These are phyloP conservation scores for Chloebia gouldiae DNA, from an alignment of 2,113 vertebrate species.

Conservation along the genomic window DNA sequence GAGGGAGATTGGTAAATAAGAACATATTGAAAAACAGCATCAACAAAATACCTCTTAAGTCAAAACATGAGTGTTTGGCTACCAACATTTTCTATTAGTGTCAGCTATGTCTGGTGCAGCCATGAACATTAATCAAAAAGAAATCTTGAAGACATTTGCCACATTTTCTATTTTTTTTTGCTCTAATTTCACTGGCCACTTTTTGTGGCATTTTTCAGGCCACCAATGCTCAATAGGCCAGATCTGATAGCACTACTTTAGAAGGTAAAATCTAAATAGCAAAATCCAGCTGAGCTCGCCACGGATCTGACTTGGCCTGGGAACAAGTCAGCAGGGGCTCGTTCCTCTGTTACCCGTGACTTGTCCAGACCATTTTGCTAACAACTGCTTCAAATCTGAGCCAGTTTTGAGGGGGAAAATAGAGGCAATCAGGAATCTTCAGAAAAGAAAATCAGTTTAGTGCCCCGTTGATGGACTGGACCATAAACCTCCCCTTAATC, in stretches of 20 bases:
- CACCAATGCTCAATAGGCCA: neutral
- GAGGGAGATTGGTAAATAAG: neutral
- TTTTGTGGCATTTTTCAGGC: neutral
- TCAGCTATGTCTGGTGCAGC: neutral
- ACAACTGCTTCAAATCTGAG: neutral
- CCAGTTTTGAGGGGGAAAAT: neutral
- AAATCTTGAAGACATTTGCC: neutral
- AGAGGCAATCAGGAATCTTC: neutral
- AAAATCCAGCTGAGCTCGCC: neutral
- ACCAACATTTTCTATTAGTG: neutral
- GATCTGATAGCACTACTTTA: neutral
- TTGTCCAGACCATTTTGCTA: neutral
- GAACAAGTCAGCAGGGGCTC: neutral
- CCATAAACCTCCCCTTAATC: neutral
- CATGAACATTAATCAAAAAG: accelerated
- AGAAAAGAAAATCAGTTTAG: neutral
- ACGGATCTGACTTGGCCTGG: neutral
- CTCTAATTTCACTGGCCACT: accelerated
- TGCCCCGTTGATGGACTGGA: neutral
- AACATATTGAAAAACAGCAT: neutral
- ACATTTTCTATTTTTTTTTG: neutral
- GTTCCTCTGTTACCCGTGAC: neutral
- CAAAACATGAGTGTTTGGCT: neutral
- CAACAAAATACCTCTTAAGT: neutral
- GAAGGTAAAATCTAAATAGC: neutral